Percentiles rank a stretch among this genome's conserved stretches.
Conservation (phyloP, 2,113 vertebrate genomes). For the Pelmatolapia mariae region DNA sequence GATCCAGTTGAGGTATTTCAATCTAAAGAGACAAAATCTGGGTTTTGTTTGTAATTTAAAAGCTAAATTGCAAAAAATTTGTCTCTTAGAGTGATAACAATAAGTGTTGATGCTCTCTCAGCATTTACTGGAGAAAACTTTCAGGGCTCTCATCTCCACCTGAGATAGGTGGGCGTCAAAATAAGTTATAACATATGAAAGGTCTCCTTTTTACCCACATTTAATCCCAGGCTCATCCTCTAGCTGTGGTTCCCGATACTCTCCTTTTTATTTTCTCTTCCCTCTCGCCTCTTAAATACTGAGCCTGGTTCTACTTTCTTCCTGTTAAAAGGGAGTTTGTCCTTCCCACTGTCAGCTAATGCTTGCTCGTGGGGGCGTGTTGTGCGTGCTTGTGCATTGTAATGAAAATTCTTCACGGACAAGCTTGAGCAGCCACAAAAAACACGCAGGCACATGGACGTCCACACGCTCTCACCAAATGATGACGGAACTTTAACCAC, state of each 20-base stretch:
- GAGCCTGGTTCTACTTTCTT: not conserved
- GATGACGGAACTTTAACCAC: not conserved
- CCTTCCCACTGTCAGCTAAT: not conserved
- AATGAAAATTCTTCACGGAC: fast-evolving
- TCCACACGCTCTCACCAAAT: not conserved
- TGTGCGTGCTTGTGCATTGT: not conserved
- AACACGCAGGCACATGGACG: not conserved
- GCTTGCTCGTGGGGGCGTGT: not conserved
- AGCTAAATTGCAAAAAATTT: fast-evolving
- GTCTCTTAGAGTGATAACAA: not conserved
- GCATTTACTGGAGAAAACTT: not conserved
- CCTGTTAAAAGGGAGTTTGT: not conserved
- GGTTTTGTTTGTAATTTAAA: not conserved
- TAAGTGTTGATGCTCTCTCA: not conserved
- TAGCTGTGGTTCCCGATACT: fast-evolving
- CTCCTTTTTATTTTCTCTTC: not conserved
- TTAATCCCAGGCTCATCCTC: not conserved
- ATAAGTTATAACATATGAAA: too few relatives aligned
- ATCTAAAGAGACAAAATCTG: not conserved
- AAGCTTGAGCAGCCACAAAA: not conserved
- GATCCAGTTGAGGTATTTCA: fast-evolving
- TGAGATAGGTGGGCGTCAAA: not conserved
- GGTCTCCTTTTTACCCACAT: not conserved
- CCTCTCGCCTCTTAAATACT: fast-evolving
- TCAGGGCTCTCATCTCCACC: not conserved